Percentiles rank a stretch among this genome's conserved stretches.
Conservation (phyloP, 1,140 invertebrate genomes). For the Lutraria rhynchaena region DNA sequence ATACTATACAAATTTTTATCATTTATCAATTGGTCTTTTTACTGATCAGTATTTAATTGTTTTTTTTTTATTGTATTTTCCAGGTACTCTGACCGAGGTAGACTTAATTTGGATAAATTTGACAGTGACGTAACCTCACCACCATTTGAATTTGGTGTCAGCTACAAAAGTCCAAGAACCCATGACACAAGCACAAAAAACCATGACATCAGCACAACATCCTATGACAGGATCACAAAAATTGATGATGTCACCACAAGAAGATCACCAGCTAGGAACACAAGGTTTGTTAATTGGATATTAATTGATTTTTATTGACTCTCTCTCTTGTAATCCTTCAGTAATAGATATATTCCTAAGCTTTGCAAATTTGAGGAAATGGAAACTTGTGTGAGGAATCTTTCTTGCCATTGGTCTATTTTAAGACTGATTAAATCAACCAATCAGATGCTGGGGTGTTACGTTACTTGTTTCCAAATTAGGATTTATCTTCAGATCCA, state of each 20-base stretch:
- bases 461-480: no score
- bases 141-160: constrained; percentile 55
- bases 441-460: no score
- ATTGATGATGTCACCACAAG: constrained; percentile 57
- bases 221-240: constrained; percentile 52
- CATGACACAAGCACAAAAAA: constrained; percentile 44
- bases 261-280: constrained; percentile 37
- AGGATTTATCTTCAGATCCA: no score
- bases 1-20: no score
- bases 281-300: constrained; percentile 36
- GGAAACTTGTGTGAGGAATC: no score
- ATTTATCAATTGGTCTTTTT: no score
- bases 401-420: no score
- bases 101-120: constrained; percentile 22
- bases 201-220: constrained; percentile 49
- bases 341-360: no score
- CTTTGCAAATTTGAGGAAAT: no score
- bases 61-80: neutral
- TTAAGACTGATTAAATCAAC: no score
- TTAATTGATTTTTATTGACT: no score
- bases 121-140: constrained; percentile 16
- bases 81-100: constrained; percentile 42
- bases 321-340: no score
- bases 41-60: neutral
- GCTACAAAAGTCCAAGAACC: constrained; percentile 45